Base-by-base conservation (phyloP, 2,888 invertebrate species). In the Spodoptera picta region DNA sequence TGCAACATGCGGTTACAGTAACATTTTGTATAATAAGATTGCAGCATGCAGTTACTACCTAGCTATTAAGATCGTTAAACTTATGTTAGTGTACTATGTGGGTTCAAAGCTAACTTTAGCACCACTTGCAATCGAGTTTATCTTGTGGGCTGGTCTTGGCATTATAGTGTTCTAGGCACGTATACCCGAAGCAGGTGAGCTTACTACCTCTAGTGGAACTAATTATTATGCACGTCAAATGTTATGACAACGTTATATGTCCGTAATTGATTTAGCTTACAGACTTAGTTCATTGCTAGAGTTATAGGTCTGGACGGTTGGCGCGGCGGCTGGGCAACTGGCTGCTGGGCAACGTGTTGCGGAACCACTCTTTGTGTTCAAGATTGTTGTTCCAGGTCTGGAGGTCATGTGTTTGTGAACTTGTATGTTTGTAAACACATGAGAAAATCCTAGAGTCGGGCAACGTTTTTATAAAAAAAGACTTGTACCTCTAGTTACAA, bases 101-200 rank as follows among this genome's bases (percentile, higher is more conserved):
- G 63, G 51, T 49, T 56, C 55, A 64, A 73, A 75, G 75, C 71
- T 64, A 69, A 75, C 70, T 69, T 64, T 50, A 49, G 44, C 10
- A 43, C 57, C 47, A 62, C 75, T 64, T 42, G 56, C 31, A 56
- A 72, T 69, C 56, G 42, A 69, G 75, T 72, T 69, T 72, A 69
- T 69, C 71, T 74, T 64, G 75, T 57, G 59, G 42, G 69, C n/a
- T 62, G 46, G 51, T 56, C 64, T 59, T 50, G 56, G 42, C 27
- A 50, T 36, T 14, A 31, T 42, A 46, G 41, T 56, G 44, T 14
- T 42, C 24, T 60, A 56, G 52, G 46, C 61, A 47, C 43, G 14
- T 51, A 36, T 50, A 31, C 23, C 45, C 11, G 6, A 63, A 52
- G 63, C 63, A 59, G 47, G 61, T 51, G 45, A 56, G 46, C 53